phyloP scores from a whole-genome alignment of 2,797 vertebrate species.

The Enteromius treurensis region DNA sequence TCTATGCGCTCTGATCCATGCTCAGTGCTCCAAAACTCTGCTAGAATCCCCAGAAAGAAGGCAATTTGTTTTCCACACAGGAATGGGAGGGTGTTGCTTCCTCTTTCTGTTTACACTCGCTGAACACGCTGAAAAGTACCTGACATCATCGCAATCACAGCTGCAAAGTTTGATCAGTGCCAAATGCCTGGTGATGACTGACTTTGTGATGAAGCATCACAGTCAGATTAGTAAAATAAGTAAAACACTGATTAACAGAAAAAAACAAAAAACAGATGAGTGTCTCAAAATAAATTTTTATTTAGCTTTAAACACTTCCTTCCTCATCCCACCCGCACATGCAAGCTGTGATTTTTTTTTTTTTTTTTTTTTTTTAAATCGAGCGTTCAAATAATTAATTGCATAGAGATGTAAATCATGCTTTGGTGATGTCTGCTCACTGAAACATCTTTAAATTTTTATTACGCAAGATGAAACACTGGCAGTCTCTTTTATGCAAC shows the following conservation, averaged over 20 bases:
- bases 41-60: constrained; percentile 63
- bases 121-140: constrained; percentile 31
- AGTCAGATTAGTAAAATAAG: neutral
- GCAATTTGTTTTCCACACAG: constrained; percentile 62
- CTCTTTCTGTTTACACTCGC: constrained; percentile 38
- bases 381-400: constrained; percentile 28
- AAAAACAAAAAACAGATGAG: neutral
- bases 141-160: constrained; percentile 2
- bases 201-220: neutral
- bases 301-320: neutral
- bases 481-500: neutral
- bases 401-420: constrained; percentile 16
- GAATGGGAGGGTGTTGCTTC: constrained; percentile 44
- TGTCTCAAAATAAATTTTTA: neutral
- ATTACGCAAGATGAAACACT: constrained; percentile 25
- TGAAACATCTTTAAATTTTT: constrained; percentile 45
- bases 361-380: neutral
- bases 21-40: constrained; percentile 59
- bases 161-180: constrained; percentile 12
- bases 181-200: neutral
- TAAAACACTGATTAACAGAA: neutral
- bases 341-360: neutral
- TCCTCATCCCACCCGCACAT: neutral
- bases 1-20: constrained; percentile 64
- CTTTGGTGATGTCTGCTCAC: constrained; percentile 38